Percentiles rank a stretch among this genome's conserved stretches.
phyloP scores from a whole-genome alignment of 23 tunicate species.

The Trididemnum clinides region DNA sequence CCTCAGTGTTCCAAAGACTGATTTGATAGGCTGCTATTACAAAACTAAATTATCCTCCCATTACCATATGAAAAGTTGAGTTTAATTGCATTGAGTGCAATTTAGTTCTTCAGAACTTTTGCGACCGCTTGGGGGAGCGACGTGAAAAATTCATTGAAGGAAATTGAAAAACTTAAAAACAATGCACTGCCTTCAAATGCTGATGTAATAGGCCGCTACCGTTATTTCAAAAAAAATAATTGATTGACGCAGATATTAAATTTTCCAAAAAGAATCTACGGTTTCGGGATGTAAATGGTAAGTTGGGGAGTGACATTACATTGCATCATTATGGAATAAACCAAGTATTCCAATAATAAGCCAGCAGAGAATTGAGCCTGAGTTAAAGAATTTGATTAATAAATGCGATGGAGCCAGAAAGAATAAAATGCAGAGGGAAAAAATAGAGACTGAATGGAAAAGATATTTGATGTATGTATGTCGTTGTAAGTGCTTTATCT shows the following conservation, averaged over 20 bases:
- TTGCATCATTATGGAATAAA: too few relatives aligned
- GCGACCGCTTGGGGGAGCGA: not conserved
- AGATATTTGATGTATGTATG: not conserved
- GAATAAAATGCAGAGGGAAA: conserved; percentile 14
- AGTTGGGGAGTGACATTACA: not conserved
- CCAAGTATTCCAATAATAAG: conserved; percentile 4
- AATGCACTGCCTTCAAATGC: not conserved
- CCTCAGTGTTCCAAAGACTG: too few relatives aligned
- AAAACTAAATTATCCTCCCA: too few relatives aligned
- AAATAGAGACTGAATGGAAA: not conserved
- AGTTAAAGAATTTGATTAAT: not conserved
- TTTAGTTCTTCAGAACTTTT: too few relatives aligned
- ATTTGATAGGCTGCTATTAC: too few relatives aligned
- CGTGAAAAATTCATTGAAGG: not conserved
- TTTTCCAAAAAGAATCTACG: not conserved
- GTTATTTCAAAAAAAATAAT: not conserved
- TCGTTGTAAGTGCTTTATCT: not conserved
- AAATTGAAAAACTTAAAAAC: not conserved
- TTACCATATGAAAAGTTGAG: too few relatives aligned
- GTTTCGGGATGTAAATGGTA: not conserved
- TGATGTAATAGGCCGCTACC: not conserved
- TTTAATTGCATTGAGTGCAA: too few relatives aligned
- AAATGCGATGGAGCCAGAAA: conserved; percentile 9
- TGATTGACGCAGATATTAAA: not conserved
- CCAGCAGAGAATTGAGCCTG: conserved; percentile 1